Base-by-base conservation (phyloP, 2,888 invertebrate genomes). In the Stenodema calcarata region DNA sequence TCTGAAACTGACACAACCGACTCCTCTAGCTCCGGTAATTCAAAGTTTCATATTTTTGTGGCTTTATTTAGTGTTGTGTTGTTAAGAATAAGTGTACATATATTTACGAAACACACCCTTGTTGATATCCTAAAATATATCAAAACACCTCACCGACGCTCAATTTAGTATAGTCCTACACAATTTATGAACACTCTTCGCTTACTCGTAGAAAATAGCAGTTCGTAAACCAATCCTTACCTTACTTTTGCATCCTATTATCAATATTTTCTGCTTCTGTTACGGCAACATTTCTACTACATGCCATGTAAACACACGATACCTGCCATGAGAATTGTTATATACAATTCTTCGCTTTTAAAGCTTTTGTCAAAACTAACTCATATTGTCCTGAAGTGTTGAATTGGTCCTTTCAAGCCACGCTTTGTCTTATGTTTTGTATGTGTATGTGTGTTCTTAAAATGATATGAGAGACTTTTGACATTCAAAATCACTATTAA, bases 21-120 rank as follows among this genome's bases (percentile, higher is more conserved):
- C 82, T 81, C 18, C 82, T 30, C 42, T 35, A 42, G 18, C 41
- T 47, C 75, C 73, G 84, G 84, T 84, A 84, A 84, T 84, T 84
- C 44, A 11, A 42, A n/a, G 23, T 73, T 84, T 73, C 73, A 42
- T 84, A 73, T 41, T 69, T 82, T 18, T 62, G n/a, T 47, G 28
- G 62, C 47, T 69, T 80, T 78, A 62, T 62, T 62, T 62, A 62
- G 27, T 62, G 23, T 62, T 62, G n/a, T 62, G 62, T 23, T 4
- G 54, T 62, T 3, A 62, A 62, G 2, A 14, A 62, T 62, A 62
- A 23, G 62, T 62, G 62, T 62, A 62, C 18, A 62, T n/a, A 62
- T 62, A 2, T 23, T 23, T 62, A 18, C 6, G 6, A 62, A 62
- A 23, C 23, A 23, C 11, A 62, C n/a, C 3, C 54, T 18, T n/a